Percentiles rank a stretch among this genome's conserved stretches.
These are phyloP conservation scores for Tipula unca DNA, from an alignment of 2,888 invertebrate genomes.

Conservation along the genomic window DNA sequence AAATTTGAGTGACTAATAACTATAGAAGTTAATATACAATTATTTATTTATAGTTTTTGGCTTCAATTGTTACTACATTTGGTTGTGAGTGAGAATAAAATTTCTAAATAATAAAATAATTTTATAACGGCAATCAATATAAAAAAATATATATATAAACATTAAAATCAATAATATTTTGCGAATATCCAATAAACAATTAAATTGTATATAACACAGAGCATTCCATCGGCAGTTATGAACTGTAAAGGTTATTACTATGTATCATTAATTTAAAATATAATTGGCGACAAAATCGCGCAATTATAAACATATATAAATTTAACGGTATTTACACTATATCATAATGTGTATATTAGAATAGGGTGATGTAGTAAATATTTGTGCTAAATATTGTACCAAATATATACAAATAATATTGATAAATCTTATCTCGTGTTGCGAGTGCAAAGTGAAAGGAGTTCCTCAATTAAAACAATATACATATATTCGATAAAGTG, in stretches of 20 bases:
- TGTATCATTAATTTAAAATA: neutral
- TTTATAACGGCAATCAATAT: neutral
- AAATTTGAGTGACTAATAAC: no score
- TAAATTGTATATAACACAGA: neutral
- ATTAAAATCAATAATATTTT: neutral
- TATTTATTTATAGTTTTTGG: neutral
- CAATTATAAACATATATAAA: neutral
- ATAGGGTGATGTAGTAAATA: neutral
- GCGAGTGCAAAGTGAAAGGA: neutral
- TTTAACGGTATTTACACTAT: neutral
- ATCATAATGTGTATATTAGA: neutral
- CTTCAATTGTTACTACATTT: neutral
- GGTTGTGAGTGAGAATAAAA: neutral
- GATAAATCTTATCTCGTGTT: neutral
- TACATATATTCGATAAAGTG: neutral
- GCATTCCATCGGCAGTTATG: neutral
- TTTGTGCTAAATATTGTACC: neutral
- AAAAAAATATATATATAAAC: neutral
- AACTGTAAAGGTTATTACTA: neutral
- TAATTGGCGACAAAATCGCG: neutral
- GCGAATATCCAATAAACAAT: neutral
- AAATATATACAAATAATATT: no score
- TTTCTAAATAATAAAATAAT: neutral
- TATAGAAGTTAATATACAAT: no score
- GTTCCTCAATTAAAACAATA: neutral